phyloP scores from a whole-genome alignment of 2,888 invertebrate species.

The Mesopsocus fuscifrons region DNA sequence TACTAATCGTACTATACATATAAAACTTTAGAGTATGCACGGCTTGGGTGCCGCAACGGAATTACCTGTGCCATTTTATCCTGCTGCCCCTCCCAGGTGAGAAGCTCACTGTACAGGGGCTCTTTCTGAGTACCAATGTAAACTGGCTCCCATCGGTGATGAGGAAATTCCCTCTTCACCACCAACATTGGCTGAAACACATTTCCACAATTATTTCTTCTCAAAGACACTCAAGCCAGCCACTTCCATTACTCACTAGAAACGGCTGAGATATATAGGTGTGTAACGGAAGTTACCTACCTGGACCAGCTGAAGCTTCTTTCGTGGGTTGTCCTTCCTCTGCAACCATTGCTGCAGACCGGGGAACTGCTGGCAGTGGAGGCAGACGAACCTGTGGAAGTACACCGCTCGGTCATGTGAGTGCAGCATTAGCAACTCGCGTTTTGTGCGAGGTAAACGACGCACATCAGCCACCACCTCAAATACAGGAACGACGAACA shows the following conservation, averaged over 20 bases:
- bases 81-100: slow-evolving; percentile 63
- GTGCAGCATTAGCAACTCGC: slow-evolving; percentile 31
- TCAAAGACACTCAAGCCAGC: too few relatives aligned
- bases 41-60: too few relatives aligned
- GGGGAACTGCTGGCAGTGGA: slow-evolving; percentile 56
- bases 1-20: too few relatives aligned
- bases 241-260: too few relatives aligned
- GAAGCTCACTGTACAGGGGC: slow-evolving; percentile 52
- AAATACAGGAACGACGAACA: slow-evolving; percentile 52
- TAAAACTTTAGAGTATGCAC: too few relatives aligned
- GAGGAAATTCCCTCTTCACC: slow-evolving; percentile 48
- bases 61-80: slow-evolving; percentile 74
- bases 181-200: slow-evolving; percentile 39
- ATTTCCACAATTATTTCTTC: too few relatives aligned
- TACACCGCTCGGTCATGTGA: slow-evolving; percentile 37
- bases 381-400: slow-evolving; percentile 46
- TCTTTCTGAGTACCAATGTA: slow-evolving; percentile 58
- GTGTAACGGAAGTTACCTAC: too few relatives aligned
- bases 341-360: slow-evolving; percentile 44
- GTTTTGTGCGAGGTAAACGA: slow-evolving; percentile 42
- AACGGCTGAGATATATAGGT: too few relatives aligned
- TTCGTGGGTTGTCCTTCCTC: slow-evolving; percentile 11
- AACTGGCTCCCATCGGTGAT: slow-evolving; percentile 62
- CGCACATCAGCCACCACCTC: slow-evolving; percentile 39
- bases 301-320: background rate